These are phyloP conservation scores for Phylloscopus collybita DNA, from an alignment of 2,797 vertebrate genomes.

Conservation along the genomic window DNA sequence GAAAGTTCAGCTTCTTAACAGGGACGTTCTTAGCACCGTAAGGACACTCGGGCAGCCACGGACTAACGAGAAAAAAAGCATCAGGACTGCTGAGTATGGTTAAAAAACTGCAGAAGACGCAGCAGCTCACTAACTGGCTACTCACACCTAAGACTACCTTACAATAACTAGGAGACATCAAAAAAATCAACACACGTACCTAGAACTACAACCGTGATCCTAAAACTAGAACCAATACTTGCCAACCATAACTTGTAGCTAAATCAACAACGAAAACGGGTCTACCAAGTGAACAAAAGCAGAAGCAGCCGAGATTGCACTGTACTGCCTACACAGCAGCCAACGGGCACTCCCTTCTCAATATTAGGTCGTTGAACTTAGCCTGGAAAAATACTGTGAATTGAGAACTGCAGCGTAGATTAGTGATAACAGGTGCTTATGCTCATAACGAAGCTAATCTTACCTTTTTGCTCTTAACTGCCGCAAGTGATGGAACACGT, in stretches of 20 bases:
- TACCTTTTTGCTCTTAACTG: constrained; percentile 98
- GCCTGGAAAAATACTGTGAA: constrained; percentile 50
- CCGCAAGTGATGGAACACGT: constrained; percentile 94
- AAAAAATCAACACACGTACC: neutral
- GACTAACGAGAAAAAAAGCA: neutral
- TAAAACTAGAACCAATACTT: neutral
- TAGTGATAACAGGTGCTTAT: neutral
- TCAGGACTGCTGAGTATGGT: accelerated
- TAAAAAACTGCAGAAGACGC: accelerated
- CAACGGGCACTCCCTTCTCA: constrained; percentile 28
- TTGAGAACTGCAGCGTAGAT: constrained; percentile 19
- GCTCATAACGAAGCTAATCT: constrained; percentile 70
- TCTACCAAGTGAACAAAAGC: neutral
- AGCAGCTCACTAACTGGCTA: neutral
- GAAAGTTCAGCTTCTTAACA: neutral
- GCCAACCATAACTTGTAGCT: neutral
- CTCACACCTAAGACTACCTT: neutral
- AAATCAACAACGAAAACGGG: accelerated
- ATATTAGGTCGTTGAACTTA: constrained; percentile 54
- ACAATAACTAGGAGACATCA: neutral
- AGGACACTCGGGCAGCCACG: neutral
- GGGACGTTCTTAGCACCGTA: neutral
- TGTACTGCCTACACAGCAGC: constrained; percentile 53
- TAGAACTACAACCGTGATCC: neutral
- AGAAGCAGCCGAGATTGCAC: neutral